These are phyloP conservation scores for Oscheius sp. DNA, from an alignment of 2,888 invertebrate genomes.

Conservation along the genomic window DNA sequence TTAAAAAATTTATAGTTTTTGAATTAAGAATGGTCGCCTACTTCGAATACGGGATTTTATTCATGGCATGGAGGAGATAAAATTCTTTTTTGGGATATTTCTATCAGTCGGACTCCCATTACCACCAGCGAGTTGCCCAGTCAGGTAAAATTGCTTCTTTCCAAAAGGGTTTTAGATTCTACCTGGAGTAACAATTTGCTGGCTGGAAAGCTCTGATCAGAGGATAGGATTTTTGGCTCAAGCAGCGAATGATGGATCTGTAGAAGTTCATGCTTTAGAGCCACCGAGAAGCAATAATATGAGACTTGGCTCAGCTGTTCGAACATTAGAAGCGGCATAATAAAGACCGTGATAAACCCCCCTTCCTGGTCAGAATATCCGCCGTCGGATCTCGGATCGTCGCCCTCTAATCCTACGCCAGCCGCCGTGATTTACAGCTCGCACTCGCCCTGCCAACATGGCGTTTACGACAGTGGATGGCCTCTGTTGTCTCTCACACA, in stretches of 20 bases:
- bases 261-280: conserved; percentile 21
- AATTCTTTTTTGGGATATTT: conserved; percentile 25
- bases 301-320: conserved; percentile 15
- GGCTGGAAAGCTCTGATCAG: conserved; percentile 13
- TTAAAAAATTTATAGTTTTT: too few species aligned
- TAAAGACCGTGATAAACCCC: background rate
- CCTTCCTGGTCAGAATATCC: background rate
- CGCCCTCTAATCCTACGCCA: conserved; percentile 27
- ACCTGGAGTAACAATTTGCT: conserved; percentile 7
- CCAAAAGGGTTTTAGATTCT: background rate
- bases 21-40: conserved; percentile 32
- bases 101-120: background rate
- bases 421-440: conserved; percentile 28
- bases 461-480: conserved; percentile 10
- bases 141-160: conserved; percentile 2
- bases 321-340: background rate
- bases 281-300: conserved; percentile 11
- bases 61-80: conserved; percentile 12
- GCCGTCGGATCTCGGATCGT: conserved; percentile 18
- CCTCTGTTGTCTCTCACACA: background rate
- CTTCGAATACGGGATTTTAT: conserved; percentile 16
- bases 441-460: conserved; percentile 28
- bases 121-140: conserved; percentile 4
- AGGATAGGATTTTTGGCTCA: conserved; percentile 20
- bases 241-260: background rate